Base-by-base conservation (phyloP, 2,113 vertebrate species). In the Prionailurus viverrinus region DNA sequence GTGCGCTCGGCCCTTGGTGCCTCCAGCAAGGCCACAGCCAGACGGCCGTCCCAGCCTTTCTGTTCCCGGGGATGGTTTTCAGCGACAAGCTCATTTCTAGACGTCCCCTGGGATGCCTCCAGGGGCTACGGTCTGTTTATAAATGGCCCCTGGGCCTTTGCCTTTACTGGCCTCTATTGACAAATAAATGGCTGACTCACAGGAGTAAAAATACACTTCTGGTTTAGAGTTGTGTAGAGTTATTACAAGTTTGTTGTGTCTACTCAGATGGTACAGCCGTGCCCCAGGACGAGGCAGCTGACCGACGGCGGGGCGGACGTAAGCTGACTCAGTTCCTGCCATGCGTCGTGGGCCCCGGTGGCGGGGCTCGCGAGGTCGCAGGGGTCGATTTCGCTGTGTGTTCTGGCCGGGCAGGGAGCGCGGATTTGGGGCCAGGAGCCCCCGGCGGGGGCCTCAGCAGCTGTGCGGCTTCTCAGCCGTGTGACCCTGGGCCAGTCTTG, bases 231-330 rank as follows among this genome's bases (percentile, higher is more conserved):
- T 74, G 65, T 8, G 31, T 23, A 5, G 61, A 92, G 96, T 76
- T 89, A 91, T 86, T 74, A 85, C 69, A 89, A 91, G 87, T 94
- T 91, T 96, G 94, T 96, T 97, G 96, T 94, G 94, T 96, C 96
- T 91, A 39, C 89, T 76, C 25, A 1, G 55, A 48, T 25, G 51
- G 87, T 14, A 69, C 82, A 81, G 86, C 55, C 19, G 19, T 69
- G 69, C 81, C 73, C 33, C 1, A 36, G 29, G 74, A 82, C 3
- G 6, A 63, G 90, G 61, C 76, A 29, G 51, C 66, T 27, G 11
- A 8, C n/a, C 2, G 13, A 0, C 65, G 23, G 33, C 7, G 18
- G 68, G 89, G 63, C 31, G 13, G 68, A 66, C 31, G 68, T 7
- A 63, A 92, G 3, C 95, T 76, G 91, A 93, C 86, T 65, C 78